phyloP scores from a whole-genome alignment of 1,140 invertebrate genomes.

The Phymorhynchus buccinoides region DNA sequence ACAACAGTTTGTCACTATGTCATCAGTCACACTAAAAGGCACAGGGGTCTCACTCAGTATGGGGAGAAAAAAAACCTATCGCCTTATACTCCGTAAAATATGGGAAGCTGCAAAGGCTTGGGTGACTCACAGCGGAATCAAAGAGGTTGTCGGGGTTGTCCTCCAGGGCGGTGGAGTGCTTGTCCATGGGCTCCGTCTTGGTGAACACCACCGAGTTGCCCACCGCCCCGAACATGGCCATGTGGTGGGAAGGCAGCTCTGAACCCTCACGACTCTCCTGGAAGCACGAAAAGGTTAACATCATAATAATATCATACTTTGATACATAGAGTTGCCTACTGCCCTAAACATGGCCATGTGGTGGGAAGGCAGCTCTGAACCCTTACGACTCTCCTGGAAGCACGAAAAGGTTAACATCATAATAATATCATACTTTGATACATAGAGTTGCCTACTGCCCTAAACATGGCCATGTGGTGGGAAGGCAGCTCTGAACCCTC shows the following conservation, averaged over 20 bases:
- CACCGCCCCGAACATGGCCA: conserved; percentile 36
- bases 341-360: conserved; percentile 36
- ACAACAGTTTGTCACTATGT: too few relatives aligned
- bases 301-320: too few relatives aligned
- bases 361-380: background rate
- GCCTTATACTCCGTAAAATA: too few relatives aligned
- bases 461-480: conserved; percentile 33
- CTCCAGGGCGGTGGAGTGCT: background rate
- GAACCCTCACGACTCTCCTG: background rate
- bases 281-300: too few relatives aligned
- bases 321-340: conserved; percentile 21
- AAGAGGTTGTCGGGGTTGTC: conserved; percentile 28
- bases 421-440: too few relatives aligned
- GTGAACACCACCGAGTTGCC: conserved; percentile 32
- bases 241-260: conserved; percentile 11
- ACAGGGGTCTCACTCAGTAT: too few relatives aligned
- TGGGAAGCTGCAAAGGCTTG: background rate
- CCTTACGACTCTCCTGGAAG: conserved; percentile 3
- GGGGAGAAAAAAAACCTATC: too few relatives aligned
- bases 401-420: too few relatives aligned
- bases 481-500: background rate
- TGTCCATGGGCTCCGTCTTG: conserved; percentile 30
- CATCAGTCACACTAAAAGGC: too few relatives aligned
- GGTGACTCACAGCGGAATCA: background rate
- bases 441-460: conserved; percentile 28